phyloP scores from a whole-genome alignment of 1,140 invertebrate species.

The Cotesia glomerata region DNA sequence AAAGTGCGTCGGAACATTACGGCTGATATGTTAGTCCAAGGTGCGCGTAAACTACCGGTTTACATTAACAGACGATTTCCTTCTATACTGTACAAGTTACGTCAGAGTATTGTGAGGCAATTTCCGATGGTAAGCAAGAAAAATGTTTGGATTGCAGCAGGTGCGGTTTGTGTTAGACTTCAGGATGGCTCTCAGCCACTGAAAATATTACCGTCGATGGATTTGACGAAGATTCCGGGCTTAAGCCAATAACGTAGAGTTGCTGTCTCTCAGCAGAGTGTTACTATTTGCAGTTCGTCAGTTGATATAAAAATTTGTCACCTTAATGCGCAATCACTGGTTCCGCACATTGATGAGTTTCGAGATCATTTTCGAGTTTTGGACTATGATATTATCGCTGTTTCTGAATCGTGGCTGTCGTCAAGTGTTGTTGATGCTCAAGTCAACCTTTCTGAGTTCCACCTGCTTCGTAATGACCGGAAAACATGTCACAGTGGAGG shows the following conservation, averaged over 20 bases:
- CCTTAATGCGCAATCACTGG: conserved; percentile 4
- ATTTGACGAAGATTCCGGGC: neutral
- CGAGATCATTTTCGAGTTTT: conserved; percentile 3
- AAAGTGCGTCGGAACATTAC: neutral
- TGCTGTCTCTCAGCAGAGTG: neutral
- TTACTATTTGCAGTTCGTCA: neutral
- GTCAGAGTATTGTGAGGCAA: neutral
- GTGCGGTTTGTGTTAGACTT: neutral
- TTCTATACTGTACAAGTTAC: neutral
- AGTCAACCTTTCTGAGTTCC: neutral
- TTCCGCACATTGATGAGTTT: conserved; percentile 17
- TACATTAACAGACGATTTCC: neutral
- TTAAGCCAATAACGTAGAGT: neutral
- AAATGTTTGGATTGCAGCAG: neutral
- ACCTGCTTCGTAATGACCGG: neutral
- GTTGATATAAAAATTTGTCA: neutral
- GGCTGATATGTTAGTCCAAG: neutral
- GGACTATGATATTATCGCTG: conserved; percentile 4
- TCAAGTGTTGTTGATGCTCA: conserved; percentile 8
- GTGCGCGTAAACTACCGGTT: neutral
- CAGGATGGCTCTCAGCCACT: neutral
- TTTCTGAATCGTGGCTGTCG: neutral
- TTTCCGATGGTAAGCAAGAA: neutral
- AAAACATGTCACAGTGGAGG: neutral
- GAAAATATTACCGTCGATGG: neutral